A percentile compares a stretch with the other conserved stretches of the same genome.
These are phyloP conservation scores for Drosophila nigricruria DNA, from an alignment of 2,888 invertebrate species.

Conservation along the genomic window DNA sequence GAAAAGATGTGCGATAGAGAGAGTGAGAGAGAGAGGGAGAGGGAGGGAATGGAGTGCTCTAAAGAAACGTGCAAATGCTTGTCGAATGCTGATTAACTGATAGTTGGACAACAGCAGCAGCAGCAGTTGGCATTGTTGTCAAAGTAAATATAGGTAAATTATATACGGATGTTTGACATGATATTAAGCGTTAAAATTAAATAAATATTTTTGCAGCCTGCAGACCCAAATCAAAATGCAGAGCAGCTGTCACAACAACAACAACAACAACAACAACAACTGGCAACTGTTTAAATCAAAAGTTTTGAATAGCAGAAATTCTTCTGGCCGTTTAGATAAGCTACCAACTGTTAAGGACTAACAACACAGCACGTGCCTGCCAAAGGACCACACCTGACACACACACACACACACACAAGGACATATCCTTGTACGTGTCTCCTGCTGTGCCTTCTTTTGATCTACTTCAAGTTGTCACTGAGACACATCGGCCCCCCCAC, in stretches of 20 bases:
- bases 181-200: conserved; percentile 53
- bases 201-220: conserved; percentile 65
- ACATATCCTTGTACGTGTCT: conserved; percentile 1
- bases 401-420: conserved; percentile 10
- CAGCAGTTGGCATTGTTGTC: conserved; percentile 55
- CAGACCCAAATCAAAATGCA: conserved; percentile 71
- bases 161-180: conserved; percentile 12
- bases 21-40: background rate
- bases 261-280: conserved; percentile 14
- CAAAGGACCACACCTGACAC: conserved; percentile 18
- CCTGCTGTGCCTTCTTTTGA: conserved; percentile 35
- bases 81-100: conserved; percentile 56
- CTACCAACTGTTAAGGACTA: conserved; percentile 28
- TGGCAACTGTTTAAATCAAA: conserved; percentile 54
- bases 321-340: conserved; percentile 57
- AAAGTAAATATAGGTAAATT: conserved; percentile 36
- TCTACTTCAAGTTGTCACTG: conserved; percentile 42
- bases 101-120: conserved; percentile 48
- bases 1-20: conserved; percentile 7
- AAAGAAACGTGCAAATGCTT: conserved; percentile 67
- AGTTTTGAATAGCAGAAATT: conserved; percentile 42
- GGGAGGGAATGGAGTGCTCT: too few species aligned
- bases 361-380: conserved; percentile 46
- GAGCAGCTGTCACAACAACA: conserved; percentile 54
- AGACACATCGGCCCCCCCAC: background rate